These are phyloP conservation scores for Thelaira solivaga DNA, from an alignment of 2,888 invertebrate genomes.

Conservation along the genomic window DNA sequence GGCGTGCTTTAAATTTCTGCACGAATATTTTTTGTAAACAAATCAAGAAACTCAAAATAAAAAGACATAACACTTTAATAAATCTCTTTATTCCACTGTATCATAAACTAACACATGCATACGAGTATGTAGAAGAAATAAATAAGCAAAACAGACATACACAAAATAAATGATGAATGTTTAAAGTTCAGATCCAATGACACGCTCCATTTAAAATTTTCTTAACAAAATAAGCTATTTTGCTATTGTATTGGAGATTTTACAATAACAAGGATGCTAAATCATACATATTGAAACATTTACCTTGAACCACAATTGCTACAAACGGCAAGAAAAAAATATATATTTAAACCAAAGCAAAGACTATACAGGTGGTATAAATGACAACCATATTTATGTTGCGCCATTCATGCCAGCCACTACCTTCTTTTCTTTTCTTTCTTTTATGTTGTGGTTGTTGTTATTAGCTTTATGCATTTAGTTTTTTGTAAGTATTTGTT, in stretches of 20 bases:
- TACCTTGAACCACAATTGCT: slow-evolving; percentile 50
- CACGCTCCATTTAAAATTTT: slow-evolving; percentile 65
- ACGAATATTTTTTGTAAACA: too few species aligned
- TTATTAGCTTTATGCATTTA: not conserved
- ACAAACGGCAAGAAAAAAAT: not conserved
- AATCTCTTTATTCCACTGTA: too few species aligned
- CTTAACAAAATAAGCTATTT: slow-evolving; percentile 58
- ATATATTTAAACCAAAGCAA: slow-evolving; percentile 22
- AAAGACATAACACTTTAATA: too few species aligned
- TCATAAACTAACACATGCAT: not conserved
- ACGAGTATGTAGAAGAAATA: not conserved
- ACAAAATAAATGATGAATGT: slow-evolving; percentile 49
- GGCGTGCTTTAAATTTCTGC: too few species aligned
- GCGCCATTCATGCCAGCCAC: not conserved
- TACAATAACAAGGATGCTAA: slow-evolving; percentile 38
- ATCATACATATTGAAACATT: slow-evolving; percentile 48
- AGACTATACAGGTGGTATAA: slow-evolving; percentile 44
- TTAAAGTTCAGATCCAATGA: slow-evolving; percentile 64
- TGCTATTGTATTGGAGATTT: slow-evolving; percentile 34
- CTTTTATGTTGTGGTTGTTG: too few species aligned
- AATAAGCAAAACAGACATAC: not conserved
- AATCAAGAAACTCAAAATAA: too few species aligned
- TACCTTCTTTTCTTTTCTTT: not conserved
- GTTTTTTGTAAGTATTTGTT: not conserved
- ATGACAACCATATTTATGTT: slow-evolving; percentile 36